phyloP scores from a whole-genome alignment of 2,888 invertebrate genomes.

The Dusona sp. region DNA sequence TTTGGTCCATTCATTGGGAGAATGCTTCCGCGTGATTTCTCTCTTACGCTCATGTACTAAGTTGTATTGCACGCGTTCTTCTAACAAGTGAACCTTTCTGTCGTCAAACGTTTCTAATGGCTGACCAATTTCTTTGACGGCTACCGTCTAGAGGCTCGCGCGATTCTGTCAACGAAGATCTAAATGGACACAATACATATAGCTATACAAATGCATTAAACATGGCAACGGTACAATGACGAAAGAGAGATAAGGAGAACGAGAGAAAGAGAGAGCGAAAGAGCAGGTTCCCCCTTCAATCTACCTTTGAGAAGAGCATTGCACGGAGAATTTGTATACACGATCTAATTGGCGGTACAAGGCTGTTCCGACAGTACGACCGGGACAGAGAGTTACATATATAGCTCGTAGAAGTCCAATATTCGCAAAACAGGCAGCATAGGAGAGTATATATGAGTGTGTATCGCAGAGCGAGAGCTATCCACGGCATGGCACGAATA shows the following conservation, averaged over 20 bases:
- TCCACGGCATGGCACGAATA: constrained; percentile 67
- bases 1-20: constrained; percentile 57
- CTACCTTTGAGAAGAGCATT: constrained; percentile 55
- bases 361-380: constrained; percentile 61
- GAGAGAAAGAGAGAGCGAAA: constrained; percentile 29
- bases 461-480: constrained; percentile 55
- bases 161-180: constrained; percentile 38
- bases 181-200: constrained; percentile 26
- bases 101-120: constrained; percentile 73
- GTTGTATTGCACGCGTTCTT: constrained; percentile 23
- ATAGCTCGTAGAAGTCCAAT: constrained; percentile 53
- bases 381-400: constrained; percentile 33
- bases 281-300: constrained; percentile 8
- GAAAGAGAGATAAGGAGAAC: constrained; percentile 13
- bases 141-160: constrained; percentile 26
- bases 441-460: constrained; percentile 23
- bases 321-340: constrained; percentile 63
- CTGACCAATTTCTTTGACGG: constrained; percentile 58
- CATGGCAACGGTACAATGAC: constrained; percentile 23
- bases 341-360: constrained; percentile 67
- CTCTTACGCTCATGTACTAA: constrained; percentile 28
- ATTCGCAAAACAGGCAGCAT: constrained; percentile 52
- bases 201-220: constrained; percentile 19
- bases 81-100: constrained; percentile 36
- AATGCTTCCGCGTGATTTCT: constrained; percentile 57